Evolutionary conservation across 2,888 invertebrate genomes (phyloP), one percentile per base, ranked within the genome.

Genomic region (Pantelozetes paolii): DNA sequence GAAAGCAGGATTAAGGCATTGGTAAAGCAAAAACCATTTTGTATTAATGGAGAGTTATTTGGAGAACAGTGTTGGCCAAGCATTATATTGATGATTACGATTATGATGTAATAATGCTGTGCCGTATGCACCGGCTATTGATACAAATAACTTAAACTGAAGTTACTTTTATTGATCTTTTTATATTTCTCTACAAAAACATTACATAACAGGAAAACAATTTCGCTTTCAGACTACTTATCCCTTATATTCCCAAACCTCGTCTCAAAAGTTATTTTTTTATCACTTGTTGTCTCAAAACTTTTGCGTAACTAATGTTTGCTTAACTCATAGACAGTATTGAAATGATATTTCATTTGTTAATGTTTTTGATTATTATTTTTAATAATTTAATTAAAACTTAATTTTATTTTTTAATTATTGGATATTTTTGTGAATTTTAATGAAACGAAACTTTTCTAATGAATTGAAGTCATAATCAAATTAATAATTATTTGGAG

Each of bases 1-100:
- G 69, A 69, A 69, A 69, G 69, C 45, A 42, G 69, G 69, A 69
- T 69, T 69, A 69, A 69, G 45, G 69, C 69, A 69, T 20, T 69
- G 69, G 69, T 45, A 69, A 26, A 69, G 69, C 69, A 45, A 69
- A 69, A 69, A 69, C 69, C 69, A 69, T 69, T 64, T 69, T 69
- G 20, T 69, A 69, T 69, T 69, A 69, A 69, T 69, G 69, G 69
- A 69, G 69, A 69, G 69, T 69, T 69, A 69, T 69, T 69, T 69
- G 45, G 69, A 42, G 69, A 69, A 69, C 69, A 69, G 69, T 69
- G 42, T 69, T 69, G 69, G 36, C 26, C 40, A 26, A 45, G 69
- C 40, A 69, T 69, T 69, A 69, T 69, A 69, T 69, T 69, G 69
- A 69, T 69, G 69, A 64, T 32, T 30, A 69, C 28, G 69, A 69